Base-by-base conservation (phyloP, 2,113 vertebrate genomes). In the Pavo muticus region DNA sequence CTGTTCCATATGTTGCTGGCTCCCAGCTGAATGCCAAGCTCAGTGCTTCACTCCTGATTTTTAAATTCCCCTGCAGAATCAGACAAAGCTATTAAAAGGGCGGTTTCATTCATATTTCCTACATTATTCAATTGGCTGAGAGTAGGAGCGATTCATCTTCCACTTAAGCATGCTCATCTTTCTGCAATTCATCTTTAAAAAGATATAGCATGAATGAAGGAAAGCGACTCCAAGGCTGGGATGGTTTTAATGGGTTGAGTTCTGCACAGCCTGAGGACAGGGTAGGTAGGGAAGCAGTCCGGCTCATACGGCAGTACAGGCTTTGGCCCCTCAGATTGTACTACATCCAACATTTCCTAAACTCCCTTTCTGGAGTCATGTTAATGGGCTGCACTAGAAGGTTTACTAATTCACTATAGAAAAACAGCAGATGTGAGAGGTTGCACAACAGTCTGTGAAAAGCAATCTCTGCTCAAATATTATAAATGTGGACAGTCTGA, bases 41-140 rank as follows among this genome's bases (percentile, higher is more conserved):
- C 4, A 3, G 13, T 60, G 68, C 52, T 95, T 95, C 88, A 65
- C 42, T 91, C 42, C 72, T 83, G 32, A 63, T 84, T 84, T 94
- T 94, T 68, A 91, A 95, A 91, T 80, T 40, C 20, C 40, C 10
- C 13, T 37, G 35, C 42, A 87, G 70, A 94, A 90, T 23, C 52
- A 95, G 85, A 69, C 88, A 96, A 94, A 91, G n/a, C 52, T 78
- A 79, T 59, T 85, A 63, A 88, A 94, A 68, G 23, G 47, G 37
- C n/a, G 57, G 57, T 72, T 95, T 90, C 73, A 81, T 95, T 96
- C 88, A 93, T 86, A 73, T 72, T 93, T 94, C 87, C 72, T 95
- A 39, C 65, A 91, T 88, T 86, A 91, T 95, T 94, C 93, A 95
- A 91, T 84, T 90, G 91, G 27, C 79, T 75, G 76, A 78, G 16